Evolutionary conservation across 2,888 invertebrate species (phyloP).

Genomic region (Agonopterix heracliana): DNA sequence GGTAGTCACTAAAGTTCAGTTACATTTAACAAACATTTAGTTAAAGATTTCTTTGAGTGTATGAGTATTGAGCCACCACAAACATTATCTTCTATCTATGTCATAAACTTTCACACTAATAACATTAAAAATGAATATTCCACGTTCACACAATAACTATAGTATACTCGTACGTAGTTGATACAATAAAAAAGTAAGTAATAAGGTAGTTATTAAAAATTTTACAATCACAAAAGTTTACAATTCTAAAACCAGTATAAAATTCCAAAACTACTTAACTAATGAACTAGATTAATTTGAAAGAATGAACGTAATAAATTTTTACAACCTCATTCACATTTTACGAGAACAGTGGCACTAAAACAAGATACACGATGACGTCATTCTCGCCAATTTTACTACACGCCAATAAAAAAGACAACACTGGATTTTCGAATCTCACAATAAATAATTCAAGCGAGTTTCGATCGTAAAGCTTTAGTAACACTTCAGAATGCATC

Average conservation of each 20-base stretch:
- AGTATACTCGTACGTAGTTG: background rate
- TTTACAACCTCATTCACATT: background rate
- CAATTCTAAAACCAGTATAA: background rate
- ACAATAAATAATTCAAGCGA: background rate
- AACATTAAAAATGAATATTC: no score
- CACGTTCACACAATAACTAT: background rate
- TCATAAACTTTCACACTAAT: no score
- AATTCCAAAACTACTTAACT: background rate
- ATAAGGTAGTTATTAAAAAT: background rate
- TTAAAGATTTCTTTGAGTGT: no score
- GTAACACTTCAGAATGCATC: constrained; percentile 8
- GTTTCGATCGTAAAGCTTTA: background rate
- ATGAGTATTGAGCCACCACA: no score
- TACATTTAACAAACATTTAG: no score
- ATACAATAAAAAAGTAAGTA: background rate
- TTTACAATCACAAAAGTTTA: background rate
- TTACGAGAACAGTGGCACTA: background rate
- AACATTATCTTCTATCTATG: no score
- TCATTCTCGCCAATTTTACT: background rate
- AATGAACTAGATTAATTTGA: background rate
- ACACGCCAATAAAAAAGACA: background rate
- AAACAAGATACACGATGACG: background rate
- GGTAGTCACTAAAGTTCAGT: no score
- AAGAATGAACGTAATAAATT: background rate
- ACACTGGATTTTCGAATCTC: background rate